Evolutionary conservation across 2,888 invertebrate genomes (phyloP).

Genomic region (Mantis religiosa): DNA sequence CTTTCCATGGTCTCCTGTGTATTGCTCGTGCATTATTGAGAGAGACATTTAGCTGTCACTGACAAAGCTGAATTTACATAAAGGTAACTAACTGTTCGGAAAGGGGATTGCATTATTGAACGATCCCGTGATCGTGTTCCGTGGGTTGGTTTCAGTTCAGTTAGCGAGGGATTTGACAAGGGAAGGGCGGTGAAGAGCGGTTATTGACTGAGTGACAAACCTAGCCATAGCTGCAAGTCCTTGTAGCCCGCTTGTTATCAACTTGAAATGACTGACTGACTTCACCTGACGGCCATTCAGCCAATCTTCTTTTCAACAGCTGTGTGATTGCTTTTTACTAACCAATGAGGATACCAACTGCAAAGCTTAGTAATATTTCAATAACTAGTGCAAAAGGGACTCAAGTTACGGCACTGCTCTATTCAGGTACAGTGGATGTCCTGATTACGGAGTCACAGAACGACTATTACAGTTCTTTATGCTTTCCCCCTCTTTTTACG

Average conservation of each 20-base stretch:
- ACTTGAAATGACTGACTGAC: not conserved
- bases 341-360: not conserved
- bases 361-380: not conserved
- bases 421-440: too few relatives aligned
- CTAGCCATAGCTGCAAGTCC: not conserved
- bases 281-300: not conserved
- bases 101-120: conserved; percentile 26
- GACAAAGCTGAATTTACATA: conserved; percentile 31
- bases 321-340: not conserved
- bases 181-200: not conserved
- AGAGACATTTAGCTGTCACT: conserved; percentile 30
- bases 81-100: conserved; percentile 30
- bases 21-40: conserved; percentile 24
- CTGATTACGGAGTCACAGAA: too few relatives aligned
- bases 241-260: not conserved
- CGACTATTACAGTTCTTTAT: too few relatives aligned
- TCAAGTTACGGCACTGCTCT: not conserved
- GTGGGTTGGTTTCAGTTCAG: conserved; percentile 4
- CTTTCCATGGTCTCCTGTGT: not conserved
- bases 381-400: not conserved
- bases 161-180: conserved; percentile 14
- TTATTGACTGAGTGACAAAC: not conserved
- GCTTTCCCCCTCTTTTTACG: too few relatives aligned
- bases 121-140: conserved; percentile 17
- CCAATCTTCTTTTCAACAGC: not conserved